Conservation (phyloP, 1,140 invertebrate genomes). For the Nylanderia fulva region DNA sequence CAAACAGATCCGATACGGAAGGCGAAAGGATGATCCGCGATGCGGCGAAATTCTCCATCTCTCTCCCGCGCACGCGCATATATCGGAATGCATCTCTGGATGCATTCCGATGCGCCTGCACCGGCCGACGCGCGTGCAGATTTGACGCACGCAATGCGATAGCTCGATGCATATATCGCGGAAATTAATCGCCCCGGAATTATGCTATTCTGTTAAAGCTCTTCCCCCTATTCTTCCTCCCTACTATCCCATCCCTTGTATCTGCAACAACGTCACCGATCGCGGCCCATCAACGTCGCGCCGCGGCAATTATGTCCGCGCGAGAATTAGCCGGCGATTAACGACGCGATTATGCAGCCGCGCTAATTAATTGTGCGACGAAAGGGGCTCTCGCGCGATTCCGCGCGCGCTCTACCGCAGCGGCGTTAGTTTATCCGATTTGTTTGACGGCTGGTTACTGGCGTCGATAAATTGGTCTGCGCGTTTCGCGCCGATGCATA, state of each 20-base stretch:
- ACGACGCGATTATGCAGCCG: constrained; percentile 41
- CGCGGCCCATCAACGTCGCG: constrained; percentile 58
- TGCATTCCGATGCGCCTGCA: too few relatives aligned
- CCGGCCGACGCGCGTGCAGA: constrained; percentile 31
- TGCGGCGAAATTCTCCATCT: constrained; percentile 4
- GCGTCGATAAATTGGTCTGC: constrained; percentile 10
- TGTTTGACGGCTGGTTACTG: constrained; percentile 26
- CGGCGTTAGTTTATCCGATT: constrained; percentile 11
- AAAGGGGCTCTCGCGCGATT: background rate
- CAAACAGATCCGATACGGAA: constrained; percentile 21
- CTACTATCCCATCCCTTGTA: too few relatives aligned
- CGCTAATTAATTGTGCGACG: constrained; percentile 62
- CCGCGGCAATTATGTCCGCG: constrained; percentile 61
- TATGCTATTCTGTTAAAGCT: constrained; percentile 65
- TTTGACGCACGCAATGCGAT: constrained; percentile 60
- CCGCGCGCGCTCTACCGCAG: background rate
- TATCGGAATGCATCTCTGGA: too few relatives aligned
- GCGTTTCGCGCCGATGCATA: background rate
- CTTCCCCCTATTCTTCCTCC: background rate
- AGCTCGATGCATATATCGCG: constrained; percentile 62
- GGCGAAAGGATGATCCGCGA: constrained; percentile 42
- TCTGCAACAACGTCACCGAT: background rate
- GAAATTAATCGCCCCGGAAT: constrained; percentile 72
- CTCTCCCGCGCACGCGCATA: background rate
- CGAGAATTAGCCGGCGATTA: constrained; percentile 66